Percentiles rank a stretch among this genome's conserved stretches.
Conservation (phyloP, 2,113 vertebrate species). For the Phyllopteryx taeniolatus region DNA sequence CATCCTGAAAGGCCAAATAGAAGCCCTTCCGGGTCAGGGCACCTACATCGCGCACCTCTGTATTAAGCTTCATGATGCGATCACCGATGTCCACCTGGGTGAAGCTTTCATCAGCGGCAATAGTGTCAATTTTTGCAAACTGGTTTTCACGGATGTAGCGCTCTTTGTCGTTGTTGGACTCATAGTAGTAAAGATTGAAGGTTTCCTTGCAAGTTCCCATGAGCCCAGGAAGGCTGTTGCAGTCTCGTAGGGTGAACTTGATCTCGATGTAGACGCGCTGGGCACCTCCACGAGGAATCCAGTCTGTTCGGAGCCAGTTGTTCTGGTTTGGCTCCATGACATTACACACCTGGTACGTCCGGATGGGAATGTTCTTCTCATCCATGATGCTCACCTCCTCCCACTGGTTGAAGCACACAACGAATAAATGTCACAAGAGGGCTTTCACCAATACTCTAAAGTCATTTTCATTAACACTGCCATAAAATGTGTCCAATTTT, state of each 20-base stretch:
- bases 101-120: conserved; percentile 97
- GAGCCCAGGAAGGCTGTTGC: conserved; percentile 95
- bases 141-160: conserved; percentile 91
- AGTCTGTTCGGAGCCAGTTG: conserved; percentile 97
- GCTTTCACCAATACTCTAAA: not conserved
- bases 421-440: conserved; percentile 1
- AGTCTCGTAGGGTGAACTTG: conserved; percentile 97
- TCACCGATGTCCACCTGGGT: conserved; percentile 98
- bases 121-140: conserved; percentile 94
- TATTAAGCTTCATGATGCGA: conserved; percentile 98
- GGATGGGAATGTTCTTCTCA: conserved; percentile 96
- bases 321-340: conserved; percentile 98
- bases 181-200: conserved; percentile 97
- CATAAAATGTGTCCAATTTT: not conserved
- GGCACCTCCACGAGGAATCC: conserved; percentile 91
- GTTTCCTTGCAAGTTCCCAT: conserved; percentile 99
- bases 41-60: conserved; percentile 91
- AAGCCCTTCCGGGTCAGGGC: conserved; percentile 88
- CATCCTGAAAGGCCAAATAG: conserved; percentile 98
- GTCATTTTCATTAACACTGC: not conserved
- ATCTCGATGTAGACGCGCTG: conserved; percentile 97
- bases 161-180: conserved; percentile 93
- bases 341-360: conserved; percentile 98
- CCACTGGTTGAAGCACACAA: conserved; percentile 77
- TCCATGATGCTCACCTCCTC: conserved; percentile 99